Evolutionary conservation across 2,797 vertebrate species (phyloP).

Genomic region (Lithobates pipiens): DNA sequence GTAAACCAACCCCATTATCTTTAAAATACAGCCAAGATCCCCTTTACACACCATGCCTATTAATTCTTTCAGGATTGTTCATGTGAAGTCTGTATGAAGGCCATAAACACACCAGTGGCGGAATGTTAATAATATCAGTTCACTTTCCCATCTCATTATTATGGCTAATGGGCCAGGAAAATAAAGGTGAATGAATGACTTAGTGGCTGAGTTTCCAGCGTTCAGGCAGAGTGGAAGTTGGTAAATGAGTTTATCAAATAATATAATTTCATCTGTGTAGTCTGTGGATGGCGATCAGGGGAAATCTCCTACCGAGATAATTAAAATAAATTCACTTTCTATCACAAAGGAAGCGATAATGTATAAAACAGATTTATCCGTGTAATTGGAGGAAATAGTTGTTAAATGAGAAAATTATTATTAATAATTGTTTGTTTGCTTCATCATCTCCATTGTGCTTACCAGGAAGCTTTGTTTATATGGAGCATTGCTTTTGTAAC

Average conservation of each 20-base stretch:
- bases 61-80: background rate
- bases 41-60: background rate
- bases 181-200: conserved; percentile 31
- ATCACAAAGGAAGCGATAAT: background rate
- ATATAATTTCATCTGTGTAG: background rate
- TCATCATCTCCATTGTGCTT: background rate
- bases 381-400: conserved; percentile 34
- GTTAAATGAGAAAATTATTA: conserved; percentile 36
- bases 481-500: too few species aligned
- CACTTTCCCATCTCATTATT: conserved; percentile 23
- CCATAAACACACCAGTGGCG: conserved; percentile 2
- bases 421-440: conserved; percentile 14
- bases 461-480: background rate
- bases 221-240: background rate
- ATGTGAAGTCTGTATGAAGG: conserved; percentile 19
- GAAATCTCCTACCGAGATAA: conserved; percentile 14
- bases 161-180: conserved; percentile 27
- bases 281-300: background rate
- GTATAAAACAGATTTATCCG: conserved; percentile 4
- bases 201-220: background rate
- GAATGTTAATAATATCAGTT: conserved; percentile 29
- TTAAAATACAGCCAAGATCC: too few species aligned
- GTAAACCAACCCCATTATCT: too few species aligned
- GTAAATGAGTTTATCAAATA: conserved; percentile 30
- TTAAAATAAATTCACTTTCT: conserved; percentile 42